phyloP scores from a whole-genome alignment of 2,113 vertebrate genomes.

The Acanthisitta chloris region DNA sequence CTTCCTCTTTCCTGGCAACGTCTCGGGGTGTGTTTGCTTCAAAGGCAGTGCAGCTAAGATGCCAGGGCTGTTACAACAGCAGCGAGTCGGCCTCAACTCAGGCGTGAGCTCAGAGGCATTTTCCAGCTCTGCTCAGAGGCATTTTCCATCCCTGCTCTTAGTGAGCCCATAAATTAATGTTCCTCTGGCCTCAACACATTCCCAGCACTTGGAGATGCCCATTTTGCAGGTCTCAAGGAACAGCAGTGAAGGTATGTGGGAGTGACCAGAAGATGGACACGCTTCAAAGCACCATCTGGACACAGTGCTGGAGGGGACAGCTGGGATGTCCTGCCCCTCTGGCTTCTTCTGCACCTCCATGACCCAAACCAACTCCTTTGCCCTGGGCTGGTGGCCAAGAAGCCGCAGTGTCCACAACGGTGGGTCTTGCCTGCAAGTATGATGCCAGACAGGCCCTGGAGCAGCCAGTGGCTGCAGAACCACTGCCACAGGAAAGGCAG shows the following conservation, averaged over 20 bases:
- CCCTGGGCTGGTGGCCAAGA: not conserved
- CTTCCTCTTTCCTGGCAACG: not conserved
- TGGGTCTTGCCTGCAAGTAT: not conserved
- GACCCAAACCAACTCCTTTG: not conserved
- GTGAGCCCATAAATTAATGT: not conserved
- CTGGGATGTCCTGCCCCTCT: not conserved
- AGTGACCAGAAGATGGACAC: fast-evolving
- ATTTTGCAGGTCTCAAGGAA: not conserved
- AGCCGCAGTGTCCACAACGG: not conserved
- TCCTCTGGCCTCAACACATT: not conserved
- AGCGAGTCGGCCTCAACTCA: not conserved
- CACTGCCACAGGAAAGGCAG: fast-evolving
- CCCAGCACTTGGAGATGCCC: fast-evolving
- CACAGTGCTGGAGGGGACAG: not conserved
- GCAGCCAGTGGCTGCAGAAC: not conserved
- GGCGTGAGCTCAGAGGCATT: not conserved
- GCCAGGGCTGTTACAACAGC: not conserved
- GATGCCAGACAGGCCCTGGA: not conserved
- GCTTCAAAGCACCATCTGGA: fast-evolving
- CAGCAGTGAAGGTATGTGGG: fast-evolving
- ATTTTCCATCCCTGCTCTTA: not conserved
- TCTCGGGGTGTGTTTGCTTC: not conserved
- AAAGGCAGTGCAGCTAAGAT: not conserved
- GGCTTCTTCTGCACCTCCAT: not conserved
- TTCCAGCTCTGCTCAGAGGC: not conserved